Evolutionary conservation across 2,888 invertebrate genomes (phyloP), one percentile per base, ranked within the genome.

Genomic region (Philonicus albiceps): DNA sequence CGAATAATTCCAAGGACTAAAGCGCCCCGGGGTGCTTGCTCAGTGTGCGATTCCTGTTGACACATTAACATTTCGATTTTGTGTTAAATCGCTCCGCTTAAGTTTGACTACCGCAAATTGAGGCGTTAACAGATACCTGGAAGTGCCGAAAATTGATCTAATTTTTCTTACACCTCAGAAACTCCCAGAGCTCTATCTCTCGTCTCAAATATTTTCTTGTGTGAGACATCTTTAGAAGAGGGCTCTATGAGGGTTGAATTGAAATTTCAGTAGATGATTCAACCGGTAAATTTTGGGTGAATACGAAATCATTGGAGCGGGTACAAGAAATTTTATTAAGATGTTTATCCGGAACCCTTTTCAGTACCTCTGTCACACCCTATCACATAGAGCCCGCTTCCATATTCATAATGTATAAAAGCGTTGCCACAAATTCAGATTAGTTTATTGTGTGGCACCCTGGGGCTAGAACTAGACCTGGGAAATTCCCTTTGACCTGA

Each of bases 361-460:
- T 78, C 40, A 76, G 19, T 78, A 78, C 78, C 78, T 49, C 37
- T 40, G 76, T 37, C 76, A 34, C n/a, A 40, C 43, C 34, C 76
- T 43, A 19, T 76, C 76, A 76, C 49, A 78, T 49, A 31, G 8
- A 78, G 34, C 30, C 78, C 11, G 53, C n/a, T 78, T 13, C 78
- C 43, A 27, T 78, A 78, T 78, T 49, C 78, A 78, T 78, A 78
- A 78, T 78, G 49, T 49, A 78, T 78, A 78, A 78, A 49, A 43
- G 78, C 78, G 16, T 78, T 27, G 37, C 78, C 78, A 49, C 78
- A 78, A 78, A 78, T 78, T 78, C 43, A 78, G 78, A 78, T 78
- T 78, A 78, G 78, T 78, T 78, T 78, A 78, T 78, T 78, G 78
- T 43, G 49, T 30, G 78, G 78, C 49, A 53, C 30, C 64, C 43